Evolutionary conservation across 2,113 vertebrate species (phyloP).

Genomic region (Todiramphus chloris): DNA sequence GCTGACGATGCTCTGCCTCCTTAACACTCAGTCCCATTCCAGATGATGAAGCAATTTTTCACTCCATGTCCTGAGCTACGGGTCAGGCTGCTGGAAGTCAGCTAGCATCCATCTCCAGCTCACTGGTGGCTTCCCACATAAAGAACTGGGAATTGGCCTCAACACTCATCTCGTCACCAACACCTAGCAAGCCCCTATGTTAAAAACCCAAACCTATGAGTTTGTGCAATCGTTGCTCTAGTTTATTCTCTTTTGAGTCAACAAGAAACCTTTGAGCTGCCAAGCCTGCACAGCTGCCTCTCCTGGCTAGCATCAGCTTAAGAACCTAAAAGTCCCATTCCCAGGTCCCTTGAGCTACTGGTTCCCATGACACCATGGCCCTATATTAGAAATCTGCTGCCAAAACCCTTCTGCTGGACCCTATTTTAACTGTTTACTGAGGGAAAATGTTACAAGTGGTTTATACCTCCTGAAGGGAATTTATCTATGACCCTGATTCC

Average conservation of each 20-base stretch:
- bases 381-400: background rate
- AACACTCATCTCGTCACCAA: accelerated
- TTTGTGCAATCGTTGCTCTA: background rate
- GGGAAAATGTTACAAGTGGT: background rate
- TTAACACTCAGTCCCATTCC: background rate
- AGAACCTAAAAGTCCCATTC: background rate
- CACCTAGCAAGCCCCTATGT: background rate
- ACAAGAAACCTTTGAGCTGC: background rate
- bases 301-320: background rate
- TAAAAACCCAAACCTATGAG: background rate
- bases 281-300: background rate
- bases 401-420: background rate
- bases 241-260: background rate
- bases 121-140: background rate
- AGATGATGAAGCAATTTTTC: constrained; percentile 7
- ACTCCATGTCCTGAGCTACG: background rate
- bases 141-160: background rate
- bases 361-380: background rate
- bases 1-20: background rate
- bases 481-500: background rate
- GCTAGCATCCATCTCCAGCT: background rate
- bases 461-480: background rate
- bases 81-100: background rate
- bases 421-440: background rate
- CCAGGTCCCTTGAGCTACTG: background rate